Percentiles rank a stretch among this genome's conserved stretches.
Evolutionary conservation across 2,113 vertebrate genomes (phyloP).

Genomic region (Fukomys damarensis): DNA sequence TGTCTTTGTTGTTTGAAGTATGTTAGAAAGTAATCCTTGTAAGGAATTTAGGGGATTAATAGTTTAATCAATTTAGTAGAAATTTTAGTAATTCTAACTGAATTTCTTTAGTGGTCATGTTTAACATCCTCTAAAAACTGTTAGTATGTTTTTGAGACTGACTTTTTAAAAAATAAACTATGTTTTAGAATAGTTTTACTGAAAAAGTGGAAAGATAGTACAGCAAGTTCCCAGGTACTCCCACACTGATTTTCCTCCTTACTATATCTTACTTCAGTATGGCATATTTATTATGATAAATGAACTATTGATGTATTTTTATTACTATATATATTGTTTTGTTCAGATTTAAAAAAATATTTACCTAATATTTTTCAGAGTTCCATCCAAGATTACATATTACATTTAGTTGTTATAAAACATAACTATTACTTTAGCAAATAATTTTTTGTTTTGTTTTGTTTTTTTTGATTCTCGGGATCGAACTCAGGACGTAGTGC

Average conservation of each 20-base stretch:
- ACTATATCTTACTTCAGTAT: neutral
- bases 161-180: neutral
- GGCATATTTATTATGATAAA: constrained; percentile 11
- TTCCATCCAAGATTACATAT: neutral
- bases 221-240: neutral
- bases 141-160: constrained; percentile 25
- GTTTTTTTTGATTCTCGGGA: too few relatives aligned
- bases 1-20: constrained; percentile 52
- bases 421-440: neutral
- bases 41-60: neutral
- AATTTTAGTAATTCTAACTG: neutral
- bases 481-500: too few relatives aligned
- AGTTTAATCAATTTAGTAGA: constrained; percentile 53
- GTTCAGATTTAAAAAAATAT: constrained; percentile 30
- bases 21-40: constrained; percentile 28
- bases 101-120: constrained; percentile 31
- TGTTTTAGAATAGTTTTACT: constrained; percentile 23
- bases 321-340: neutral
- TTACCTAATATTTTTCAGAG: neutral
- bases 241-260: neutral
- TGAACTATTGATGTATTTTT: neutral
- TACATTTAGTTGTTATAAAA: neutral
- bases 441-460: too few relatives aligned
- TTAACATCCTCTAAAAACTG: constrained; percentile 18
- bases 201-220: constrained; percentile 45